phyloP scores from a whole-genome alignment of 2,113 vertebrate genomes.

The Rhombomys opimus region DNA sequence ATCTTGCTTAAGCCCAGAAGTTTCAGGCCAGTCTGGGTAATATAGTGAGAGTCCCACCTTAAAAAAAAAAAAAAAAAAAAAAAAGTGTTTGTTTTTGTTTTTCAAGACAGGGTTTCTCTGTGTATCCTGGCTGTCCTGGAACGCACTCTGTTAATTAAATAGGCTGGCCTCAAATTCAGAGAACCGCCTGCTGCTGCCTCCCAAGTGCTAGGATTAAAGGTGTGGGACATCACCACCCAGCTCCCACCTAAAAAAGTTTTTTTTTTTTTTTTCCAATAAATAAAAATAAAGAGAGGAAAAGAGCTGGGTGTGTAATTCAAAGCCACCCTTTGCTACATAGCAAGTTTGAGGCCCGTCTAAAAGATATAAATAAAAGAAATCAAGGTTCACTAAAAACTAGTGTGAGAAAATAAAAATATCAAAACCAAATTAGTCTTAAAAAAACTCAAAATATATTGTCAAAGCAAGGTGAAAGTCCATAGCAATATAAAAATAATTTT shows the following conservation, averaged over 20 bases:
- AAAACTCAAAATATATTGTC: conserved; percentile 38
- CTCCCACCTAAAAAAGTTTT: no score
- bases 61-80: no score
- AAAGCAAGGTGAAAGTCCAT: background rate
- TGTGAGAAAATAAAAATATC: conserved; percentile 20
- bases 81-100: no score
- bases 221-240: no score
- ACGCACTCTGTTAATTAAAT: no score
- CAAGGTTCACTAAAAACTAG: conserved; percentile 24
- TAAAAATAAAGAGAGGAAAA: background rate
- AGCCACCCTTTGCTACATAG: background rate
- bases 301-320: background rate
- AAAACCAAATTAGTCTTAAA: background rate
- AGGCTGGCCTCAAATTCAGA: no score
- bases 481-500: conserved; percentile 29
- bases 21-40: background rate
- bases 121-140: no score
- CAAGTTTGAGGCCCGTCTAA: background rate
- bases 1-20: background rate
- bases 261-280: background rate
- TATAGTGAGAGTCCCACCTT: background rate
- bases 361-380: background rate
- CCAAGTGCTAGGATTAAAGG: no score
- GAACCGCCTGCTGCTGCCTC: no score
- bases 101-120: no score